Evolutionary conservation across 2,113 vertebrate genomes (phyloP), one percentile per base, ranked within the genome.

Genomic region (Trochalopteron elliotii): DNA sequence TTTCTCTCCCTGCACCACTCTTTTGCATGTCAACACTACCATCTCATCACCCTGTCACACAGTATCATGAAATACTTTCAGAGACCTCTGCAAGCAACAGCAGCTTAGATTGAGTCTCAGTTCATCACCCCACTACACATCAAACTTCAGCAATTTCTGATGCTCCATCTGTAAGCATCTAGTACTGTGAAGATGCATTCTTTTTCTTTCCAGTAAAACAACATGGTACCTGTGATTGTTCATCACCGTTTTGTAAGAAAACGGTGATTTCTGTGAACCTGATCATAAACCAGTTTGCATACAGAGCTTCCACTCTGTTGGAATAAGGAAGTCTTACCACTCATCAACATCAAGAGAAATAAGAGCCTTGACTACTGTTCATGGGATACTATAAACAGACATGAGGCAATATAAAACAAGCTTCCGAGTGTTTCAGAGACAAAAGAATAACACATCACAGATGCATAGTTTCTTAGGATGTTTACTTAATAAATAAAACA

Each of bases 401-500:
- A 60, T 3, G 8, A 61, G 45, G 30, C 67, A 90, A 87, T 50
- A 79, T 39, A 83, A 95, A 83, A 83, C 59, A 80, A 93, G 71
- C 7, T 45, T 40, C 78, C 4, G 0, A 71, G 65, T 28, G 45
- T n/a, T 61, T 93, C n/a, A 35, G 63, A 76, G 70, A 76, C 70
- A 84, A 94, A 87, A 67, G 63, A 78, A 20, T 56, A 88, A 90
- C 71, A 57, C 15, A 71, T 4, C 61, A 44, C 53, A 88, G 79
- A 86, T 35, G 30, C 44, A 52, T 5, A 65, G 42, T 77, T 93
- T 93, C 85, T 69, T 59, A 72, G 68, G 37, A 93, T 83, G 71
- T 50, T 95, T 93, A 93, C 30, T 93, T 65, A 44, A 79, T n/a
- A 90, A 83, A 94, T 71, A 57, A 94, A 92, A 80, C 75, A 94